These are phyloP conservation scores for Brachypalpus laphriformis DNA, from an alignment of 2,888 invertebrate species.

Conservation along the genomic window DNA sequence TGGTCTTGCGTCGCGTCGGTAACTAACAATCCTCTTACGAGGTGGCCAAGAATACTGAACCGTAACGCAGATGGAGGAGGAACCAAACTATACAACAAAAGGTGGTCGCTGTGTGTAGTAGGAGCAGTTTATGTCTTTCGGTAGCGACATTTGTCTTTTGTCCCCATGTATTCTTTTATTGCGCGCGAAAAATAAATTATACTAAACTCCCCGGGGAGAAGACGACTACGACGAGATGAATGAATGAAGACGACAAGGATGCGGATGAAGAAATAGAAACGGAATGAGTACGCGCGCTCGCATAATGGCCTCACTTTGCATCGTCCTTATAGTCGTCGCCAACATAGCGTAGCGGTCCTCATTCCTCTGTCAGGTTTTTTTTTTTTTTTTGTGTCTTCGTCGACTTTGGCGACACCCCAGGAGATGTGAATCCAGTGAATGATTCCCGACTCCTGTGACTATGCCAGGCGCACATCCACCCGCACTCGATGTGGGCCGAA, in stretches of 20 bases:
- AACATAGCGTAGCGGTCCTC: conserved; percentile 14
- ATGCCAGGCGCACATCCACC: not conserved
- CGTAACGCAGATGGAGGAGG: conserved; percentile 10
- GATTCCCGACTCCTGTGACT: conserved; percentile 30
- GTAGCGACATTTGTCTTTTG: conserved; percentile 68
- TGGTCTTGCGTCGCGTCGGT: conserved; percentile 32
- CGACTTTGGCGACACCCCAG: conserved; percentile 28
- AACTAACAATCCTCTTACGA: conserved; percentile 32
- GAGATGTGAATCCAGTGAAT: conserved; percentile 54
- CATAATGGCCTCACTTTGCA: conserved; percentile 68
- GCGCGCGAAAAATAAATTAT: conserved; percentile 72
- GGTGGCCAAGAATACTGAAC: conserved; percentile 45
- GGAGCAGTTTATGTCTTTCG: conserved; percentile 53
- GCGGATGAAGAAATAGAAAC: conserved; percentile 36
- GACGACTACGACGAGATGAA: not conserved
- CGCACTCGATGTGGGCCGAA: conserved; percentile 41
- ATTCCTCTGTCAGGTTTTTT: no score
- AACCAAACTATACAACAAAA: conserved; percentile 36
- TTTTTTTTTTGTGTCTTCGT: not conserved
- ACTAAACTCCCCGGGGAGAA: conserved; percentile 48
- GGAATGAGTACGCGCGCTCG: conserved; percentile 37
- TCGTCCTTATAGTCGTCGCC: conserved; percentile 8
- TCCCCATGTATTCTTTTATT: conserved; percentile 66
- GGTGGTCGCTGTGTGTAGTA: conserved; percentile 17
- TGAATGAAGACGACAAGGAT: conserved; percentile 23